These are phyloP conservation scores for Melolontha melolontha DNA, from an alignment of 2,888 invertebrate genomes.

Conservation along the genomic window DNA sequence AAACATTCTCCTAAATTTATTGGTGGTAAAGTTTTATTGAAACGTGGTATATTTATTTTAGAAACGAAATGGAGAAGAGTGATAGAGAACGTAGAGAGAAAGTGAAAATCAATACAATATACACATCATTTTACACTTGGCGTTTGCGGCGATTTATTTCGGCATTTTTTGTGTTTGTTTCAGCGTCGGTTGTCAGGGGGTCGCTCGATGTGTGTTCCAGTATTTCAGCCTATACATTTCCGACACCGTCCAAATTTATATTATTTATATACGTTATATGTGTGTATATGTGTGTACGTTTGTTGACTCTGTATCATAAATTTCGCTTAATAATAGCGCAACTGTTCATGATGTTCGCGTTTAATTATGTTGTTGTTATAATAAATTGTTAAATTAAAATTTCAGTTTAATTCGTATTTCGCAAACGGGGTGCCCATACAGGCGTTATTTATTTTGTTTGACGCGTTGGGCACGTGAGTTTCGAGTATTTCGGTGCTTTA, in stretches of 20 bases:
- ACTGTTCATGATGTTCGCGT: slow-evolving; percentile 44
- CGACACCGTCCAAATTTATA: slow-evolving; percentile 40
- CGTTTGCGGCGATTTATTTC: slow-evolving; percentile 38
- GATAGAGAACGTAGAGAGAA: slow-evolving; percentile 29
- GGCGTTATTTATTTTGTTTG: slow-evolving; percentile 24
- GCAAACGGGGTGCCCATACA: not conserved
- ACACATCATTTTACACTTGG: slow-evolving; percentile 40
- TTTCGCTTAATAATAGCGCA: slow-evolving; percentile 44
- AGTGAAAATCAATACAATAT: slow-evolving; percentile 44
- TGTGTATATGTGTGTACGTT: slow-evolving; percentile 18
- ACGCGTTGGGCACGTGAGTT: not conserved
- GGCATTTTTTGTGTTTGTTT: slow-evolving; percentile 21
- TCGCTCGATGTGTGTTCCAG: slow-evolving; percentile 23
- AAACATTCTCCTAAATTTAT: slow-evolving; percentile 7
- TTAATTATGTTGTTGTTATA: slow-evolving; percentile 44
- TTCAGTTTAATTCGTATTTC: slow-evolving; percentile 30
- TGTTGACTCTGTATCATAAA: slow-evolving; percentile 41
- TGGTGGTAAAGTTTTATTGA: slow-evolving; percentile 29
- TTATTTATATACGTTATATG: slow-evolving; percentile 28
- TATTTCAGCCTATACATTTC: slow-evolving; percentile 26
- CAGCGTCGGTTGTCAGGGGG: slow-evolving; percentile 3
- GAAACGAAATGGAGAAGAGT: slow-evolving; percentile 20
- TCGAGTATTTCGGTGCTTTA: not conserved
- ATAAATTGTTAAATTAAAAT: slow-evolving; percentile 45
- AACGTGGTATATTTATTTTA: slow-evolving; percentile 29